Evolutionary conservation across 2,888 invertebrate species (phyloP).

Genomic region (Leptura quadrifasciata): DNA sequence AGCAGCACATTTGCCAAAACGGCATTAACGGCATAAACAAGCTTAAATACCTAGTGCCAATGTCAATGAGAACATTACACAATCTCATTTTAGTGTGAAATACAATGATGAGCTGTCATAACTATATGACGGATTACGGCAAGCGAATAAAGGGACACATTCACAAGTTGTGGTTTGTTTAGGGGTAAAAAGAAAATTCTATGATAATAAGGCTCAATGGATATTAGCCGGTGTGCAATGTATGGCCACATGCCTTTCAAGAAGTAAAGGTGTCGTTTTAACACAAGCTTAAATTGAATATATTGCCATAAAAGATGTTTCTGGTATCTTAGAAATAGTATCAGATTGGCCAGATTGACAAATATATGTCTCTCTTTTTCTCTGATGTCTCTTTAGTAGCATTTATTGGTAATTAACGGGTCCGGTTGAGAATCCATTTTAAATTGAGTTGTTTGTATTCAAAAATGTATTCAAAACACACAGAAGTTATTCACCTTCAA

Average conservation of each 20-base stretch:
- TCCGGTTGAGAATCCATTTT: no score
- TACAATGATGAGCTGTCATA: conserved; percentile 68
- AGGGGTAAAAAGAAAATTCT: conserved; percentile 42
- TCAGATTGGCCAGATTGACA: neutral
- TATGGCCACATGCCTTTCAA: conserved; percentile 44
- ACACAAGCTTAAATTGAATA: neutral
- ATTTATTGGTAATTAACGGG: no score
- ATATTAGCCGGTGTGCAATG: conserved; percentile 38
- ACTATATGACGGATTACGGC: conserved; percentile 67
- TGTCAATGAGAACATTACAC: conserved; percentile 65
- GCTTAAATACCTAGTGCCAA: conserved; percentile 52
- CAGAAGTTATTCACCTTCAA: no score
- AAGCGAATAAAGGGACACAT: conserved; percentile 58
- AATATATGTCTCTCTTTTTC: no score
- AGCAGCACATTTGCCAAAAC: conserved; percentile 56
- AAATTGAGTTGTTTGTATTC: no score
- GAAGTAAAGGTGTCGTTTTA: conserved; percentile 23
- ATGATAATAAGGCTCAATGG: conserved; percentile 47
- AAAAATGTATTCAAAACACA: no score
- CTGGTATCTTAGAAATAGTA: neutral
- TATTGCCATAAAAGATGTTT: neutral
- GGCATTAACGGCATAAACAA: conserved; percentile 60
- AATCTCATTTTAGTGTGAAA: conserved; percentile 64
- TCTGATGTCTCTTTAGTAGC: no score
- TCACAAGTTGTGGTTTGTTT: conserved; percentile 57